Evolutionary conservation across 2,797 vertebrate genomes (phyloP), one percentile per base, ranked within the genome.

Genomic region (Pseudochaenichthys georgianus): DNA sequence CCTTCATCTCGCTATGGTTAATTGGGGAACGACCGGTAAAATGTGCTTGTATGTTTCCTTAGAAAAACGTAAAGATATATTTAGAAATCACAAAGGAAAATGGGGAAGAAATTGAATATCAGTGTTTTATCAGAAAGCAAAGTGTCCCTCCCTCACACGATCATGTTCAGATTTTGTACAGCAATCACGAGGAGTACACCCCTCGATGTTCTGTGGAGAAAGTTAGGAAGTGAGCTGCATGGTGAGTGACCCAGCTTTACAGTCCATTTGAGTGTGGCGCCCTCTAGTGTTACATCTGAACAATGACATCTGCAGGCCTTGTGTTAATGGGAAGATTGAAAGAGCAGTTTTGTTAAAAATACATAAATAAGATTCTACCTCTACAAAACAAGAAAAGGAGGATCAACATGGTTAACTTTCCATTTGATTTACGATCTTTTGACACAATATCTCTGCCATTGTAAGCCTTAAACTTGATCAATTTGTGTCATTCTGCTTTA

Each of bases 201-300:
- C 11, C 3, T 38, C 9, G 34, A 38, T 6, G 1, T 38, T 38
- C 31, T 47, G 9, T 13, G 28, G 47, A 60, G 0, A 28, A 1
- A 23, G 11, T 31, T 13, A 69, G 7, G 34, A 1, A 64, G 51
- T 57, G 15, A 64, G 19, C 23, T 51, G 17, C 3, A 51, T 15
- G 42, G 50, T 8, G 11, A 77, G 0, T 28, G 38, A 46, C 8
- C 19, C 38, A 60, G 23, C 52, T 62, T 19, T 53, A 31, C 13
- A 41, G 10, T 28, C 17, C 76, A 38, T 78, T 61, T 73, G 66
- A 76, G 34, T 80, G 15, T 86, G 74, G 68, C 31, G 57, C 1
- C 83, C 87, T 90, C 92, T 88, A 43, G 79, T 89, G 91, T 45
- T 64, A 8, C 0, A 73, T 9, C 11, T 1, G 43, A 54, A 70